Percentiles rank a stretch among this genome's conserved stretches.
phyloP scores from a whole-genome alignment of 2,113 vertebrate genomes.

The Diadophis punctatus region DNA sequence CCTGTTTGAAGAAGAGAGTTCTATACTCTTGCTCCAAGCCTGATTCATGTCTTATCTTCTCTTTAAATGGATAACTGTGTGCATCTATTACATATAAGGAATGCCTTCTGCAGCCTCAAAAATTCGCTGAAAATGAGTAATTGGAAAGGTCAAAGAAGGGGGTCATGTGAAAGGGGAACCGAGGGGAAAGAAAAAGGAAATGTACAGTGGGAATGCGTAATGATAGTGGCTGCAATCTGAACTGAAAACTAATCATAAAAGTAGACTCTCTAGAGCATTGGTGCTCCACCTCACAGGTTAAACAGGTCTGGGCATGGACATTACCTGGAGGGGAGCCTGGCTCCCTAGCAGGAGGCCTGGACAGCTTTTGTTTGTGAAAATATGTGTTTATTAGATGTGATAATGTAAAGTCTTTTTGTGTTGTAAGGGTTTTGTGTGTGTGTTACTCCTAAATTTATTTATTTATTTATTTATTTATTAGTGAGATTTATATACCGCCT shows the following conservation, averaged over 20 bases:
- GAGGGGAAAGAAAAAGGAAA: background rate
- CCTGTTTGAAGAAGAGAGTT: background rate
- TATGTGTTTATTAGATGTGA: background rate
- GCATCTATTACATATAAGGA: background rate
- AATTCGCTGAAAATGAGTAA: constrained; percentile 2
- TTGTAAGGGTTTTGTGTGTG: background rate
- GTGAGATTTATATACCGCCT: no score
- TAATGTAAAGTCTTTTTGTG: background rate
- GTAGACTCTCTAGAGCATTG: background rate
- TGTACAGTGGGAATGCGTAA: background rate
- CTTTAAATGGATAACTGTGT: background rate
- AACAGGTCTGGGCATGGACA: background rate
- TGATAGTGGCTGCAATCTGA: background rate
- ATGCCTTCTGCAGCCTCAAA: background rate
- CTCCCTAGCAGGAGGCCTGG: background rate
- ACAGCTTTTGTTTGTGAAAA: background rate
- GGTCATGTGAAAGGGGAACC: background rate
- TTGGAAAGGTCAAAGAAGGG: background rate
- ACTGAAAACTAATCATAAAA: background rate
- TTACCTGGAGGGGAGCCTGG: background rate
- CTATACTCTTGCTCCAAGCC: background rate
- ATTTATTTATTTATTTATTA: no score
- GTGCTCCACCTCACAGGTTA: background rate
- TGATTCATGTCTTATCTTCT: background rate
- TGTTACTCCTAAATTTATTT: background rate